Evolutionary conservation across 1,140 invertebrate species (phyloP), one percentile per base, ranked within the genome.

Genomic region (Leptinotarsa lineolata): DNA sequence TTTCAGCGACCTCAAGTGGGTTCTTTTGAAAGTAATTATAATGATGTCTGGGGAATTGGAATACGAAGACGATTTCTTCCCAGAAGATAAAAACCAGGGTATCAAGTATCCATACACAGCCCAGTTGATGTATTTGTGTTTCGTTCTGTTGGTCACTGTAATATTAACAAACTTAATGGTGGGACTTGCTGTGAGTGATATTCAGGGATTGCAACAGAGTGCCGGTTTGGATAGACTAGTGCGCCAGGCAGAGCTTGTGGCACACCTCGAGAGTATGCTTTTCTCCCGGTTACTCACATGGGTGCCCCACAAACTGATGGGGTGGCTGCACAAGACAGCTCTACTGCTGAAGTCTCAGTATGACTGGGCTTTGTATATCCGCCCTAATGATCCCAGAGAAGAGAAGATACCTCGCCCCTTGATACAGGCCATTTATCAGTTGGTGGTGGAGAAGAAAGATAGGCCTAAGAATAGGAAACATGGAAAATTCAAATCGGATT

Each of bases 1-100:
- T 0, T 94, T 94, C 80, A 84, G 84, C 54, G 86, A 90, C 76
- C 86, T 92, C 2, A 82, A 87, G 1, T 84, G 89, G 69, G 88
- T 89, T 0, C 79, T 94, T 1, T 82, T 95, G 0, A 95, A 95
- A 85, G 92, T 92, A 0, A 89, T 95, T 3, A 92, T 95, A 60
- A 95, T 96, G 94, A 94, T 96, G 93, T 93, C 93, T 0, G 94
- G 94, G 0, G 86, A 95, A 81, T 83, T 95, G 39, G 93, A 95
- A 81, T 95, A 93, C 78, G 93, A 95, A 80, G 92, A 94, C 73
- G 90, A 94, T 67, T 95, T 95, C 80, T 94, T 92, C 78, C 86
- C 88, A 18, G 85, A 91, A 8, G 81, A 86, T 11, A 81, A 84
- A 5, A 80, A 85, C 3, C 80, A 82, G 1, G 83, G 87, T 1